Evolutionary conservation across 2,113 vertebrate species (phyloP).

Genomic region (Ictalurus furcatus): DNA sequence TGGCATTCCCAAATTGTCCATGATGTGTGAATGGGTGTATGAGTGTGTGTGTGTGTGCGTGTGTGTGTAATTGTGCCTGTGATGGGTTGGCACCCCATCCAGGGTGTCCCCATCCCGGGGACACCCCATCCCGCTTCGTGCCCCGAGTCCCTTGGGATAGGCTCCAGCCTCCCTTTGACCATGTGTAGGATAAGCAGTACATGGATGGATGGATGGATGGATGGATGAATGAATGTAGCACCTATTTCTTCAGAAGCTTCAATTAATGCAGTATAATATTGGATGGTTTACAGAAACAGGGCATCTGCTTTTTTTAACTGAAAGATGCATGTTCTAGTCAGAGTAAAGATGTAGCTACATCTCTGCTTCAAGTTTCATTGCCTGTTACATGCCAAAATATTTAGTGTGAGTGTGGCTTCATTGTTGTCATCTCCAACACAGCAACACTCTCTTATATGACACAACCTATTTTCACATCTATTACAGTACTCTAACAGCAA

Average conservation of each 20-base stretch:
- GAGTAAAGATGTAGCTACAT: neutral
- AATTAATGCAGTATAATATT: conserved; percentile 4
- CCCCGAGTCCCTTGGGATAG: too few relatives aligned
- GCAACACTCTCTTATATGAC: neutral
- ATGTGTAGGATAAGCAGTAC: too few relatives aligned
- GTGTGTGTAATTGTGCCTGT: too few relatives aligned
- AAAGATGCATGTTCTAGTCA: conserved; percentile 15
- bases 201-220: too few relatives aligned
- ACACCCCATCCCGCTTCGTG: too few relatives aligned
- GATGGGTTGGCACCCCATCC: too few relatives aligned
- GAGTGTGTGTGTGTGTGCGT: too few relatives aligned
- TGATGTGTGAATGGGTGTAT: too few relatives aligned
- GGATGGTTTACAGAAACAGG: neutral
- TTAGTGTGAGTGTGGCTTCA: neutral
- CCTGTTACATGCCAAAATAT: conserved; percentile 21
- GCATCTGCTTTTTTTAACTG: neutral
- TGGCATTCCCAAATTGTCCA: too few relatives aligned
- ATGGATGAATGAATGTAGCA: neutral
- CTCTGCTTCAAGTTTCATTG: neutral
- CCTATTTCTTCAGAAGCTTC: neutral
- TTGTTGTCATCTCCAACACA: neutral
- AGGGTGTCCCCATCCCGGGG: too few relatives aligned
- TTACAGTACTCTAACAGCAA: neutral
- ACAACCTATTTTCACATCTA: neutral
- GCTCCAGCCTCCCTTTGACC: too few relatives aligned